Percentiles rank a stretch among this genome's conserved stretches.
These are phyloP conservation scores for Calonectris borealis DNA, from an alignment of 2,113 vertebrate genomes.

Conservation along the genomic window DNA sequence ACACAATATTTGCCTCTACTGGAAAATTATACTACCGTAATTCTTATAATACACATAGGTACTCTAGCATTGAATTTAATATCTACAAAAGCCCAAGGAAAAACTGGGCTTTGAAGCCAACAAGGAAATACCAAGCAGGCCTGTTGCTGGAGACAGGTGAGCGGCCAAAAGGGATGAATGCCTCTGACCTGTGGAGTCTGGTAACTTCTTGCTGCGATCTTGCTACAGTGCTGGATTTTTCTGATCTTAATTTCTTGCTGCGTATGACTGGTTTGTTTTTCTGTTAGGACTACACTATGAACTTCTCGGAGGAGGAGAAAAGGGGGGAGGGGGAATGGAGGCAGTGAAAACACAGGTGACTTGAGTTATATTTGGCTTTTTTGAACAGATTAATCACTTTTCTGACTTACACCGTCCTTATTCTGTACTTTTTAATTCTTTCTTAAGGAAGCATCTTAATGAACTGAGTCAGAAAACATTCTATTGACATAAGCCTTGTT, in stretches of 20 bases:
- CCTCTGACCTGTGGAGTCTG: background rate
- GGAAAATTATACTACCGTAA: background rate
- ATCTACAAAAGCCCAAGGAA: background rate
- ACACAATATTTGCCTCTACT: background rate
- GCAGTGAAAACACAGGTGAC: background rate
- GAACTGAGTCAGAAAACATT: background rate
- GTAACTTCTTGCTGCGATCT: background rate
- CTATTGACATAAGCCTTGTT: background rate
- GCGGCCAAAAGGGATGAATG: background rate
- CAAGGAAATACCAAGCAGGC: background rate
- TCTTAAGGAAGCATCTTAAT: background rate
- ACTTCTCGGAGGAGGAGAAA: background rate
- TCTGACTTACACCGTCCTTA: background rate
- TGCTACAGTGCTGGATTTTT: background rate
- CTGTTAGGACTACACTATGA: background rate
- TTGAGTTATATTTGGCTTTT: conserved; percentile 5
- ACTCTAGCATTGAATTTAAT: background rate
- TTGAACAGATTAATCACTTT: background rate
- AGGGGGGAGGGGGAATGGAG: background rate
- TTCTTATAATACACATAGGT: background rate
- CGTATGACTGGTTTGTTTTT: background rate
- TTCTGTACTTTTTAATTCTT: background rate
- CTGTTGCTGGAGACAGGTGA: background rate
- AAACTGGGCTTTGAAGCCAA: background rate
- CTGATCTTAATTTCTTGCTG: background rate